A percentile compares a stretch with the other conserved stretches of the same genome.
These are phyloP conservation scores for Leucoptera coffeella DNA, from an alignment of 2,888 invertebrate species.

Conservation along the genomic window DNA sequence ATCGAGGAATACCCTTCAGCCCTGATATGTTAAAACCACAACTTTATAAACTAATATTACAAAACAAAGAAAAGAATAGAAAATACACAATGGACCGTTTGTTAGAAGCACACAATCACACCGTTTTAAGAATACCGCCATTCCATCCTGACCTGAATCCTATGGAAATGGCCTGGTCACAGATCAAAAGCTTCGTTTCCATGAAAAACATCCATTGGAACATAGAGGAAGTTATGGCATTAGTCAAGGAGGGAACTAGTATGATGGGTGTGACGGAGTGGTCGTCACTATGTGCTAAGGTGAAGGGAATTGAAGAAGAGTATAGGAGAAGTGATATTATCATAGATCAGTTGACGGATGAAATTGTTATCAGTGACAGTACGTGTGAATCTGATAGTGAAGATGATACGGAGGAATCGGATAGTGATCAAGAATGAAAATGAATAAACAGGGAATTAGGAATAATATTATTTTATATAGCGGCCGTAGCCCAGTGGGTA, in stretches of 20 bases:
- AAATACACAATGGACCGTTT: constrained; percentile 3
- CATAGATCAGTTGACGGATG: too few relatives aligned
- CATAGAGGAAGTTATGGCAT: constrained; percentile 2
- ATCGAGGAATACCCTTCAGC: constrained; percentile 1
- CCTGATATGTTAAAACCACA: constrained; percentile 3
- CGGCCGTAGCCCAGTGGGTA: too few relatives aligned
- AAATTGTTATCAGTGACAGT: too few relatives aligned
- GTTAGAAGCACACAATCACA: constrained; percentile 2
- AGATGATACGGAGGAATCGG: too few relatives aligned
- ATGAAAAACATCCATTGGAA: constrained; percentile 4
- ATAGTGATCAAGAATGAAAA: too few relatives aligned
- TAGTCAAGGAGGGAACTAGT: constrained; percentile 8
- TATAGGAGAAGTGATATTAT: constrained; percentile 2
- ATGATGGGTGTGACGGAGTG: too few relatives aligned
- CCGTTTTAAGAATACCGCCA: constrained; percentile 2
- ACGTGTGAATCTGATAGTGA: too few relatives aligned
- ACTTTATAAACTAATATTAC: constrained; percentile 4
- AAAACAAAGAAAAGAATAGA: constrained; percentile 3
- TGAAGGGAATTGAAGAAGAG: constrained; percentile 6
- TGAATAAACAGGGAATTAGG: too few relatives aligned
- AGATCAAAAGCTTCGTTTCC: constrained; percentile 3
- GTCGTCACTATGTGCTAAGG: constrained; percentile 7
- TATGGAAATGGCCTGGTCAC: constrained; percentile 4
- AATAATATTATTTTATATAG: too few relatives aligned
- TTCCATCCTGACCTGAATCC: constrained; percentile 4